Conservation (phyloP, 2,797 vertebrate species). For the Poeciliopsis gracilis region DNA sequence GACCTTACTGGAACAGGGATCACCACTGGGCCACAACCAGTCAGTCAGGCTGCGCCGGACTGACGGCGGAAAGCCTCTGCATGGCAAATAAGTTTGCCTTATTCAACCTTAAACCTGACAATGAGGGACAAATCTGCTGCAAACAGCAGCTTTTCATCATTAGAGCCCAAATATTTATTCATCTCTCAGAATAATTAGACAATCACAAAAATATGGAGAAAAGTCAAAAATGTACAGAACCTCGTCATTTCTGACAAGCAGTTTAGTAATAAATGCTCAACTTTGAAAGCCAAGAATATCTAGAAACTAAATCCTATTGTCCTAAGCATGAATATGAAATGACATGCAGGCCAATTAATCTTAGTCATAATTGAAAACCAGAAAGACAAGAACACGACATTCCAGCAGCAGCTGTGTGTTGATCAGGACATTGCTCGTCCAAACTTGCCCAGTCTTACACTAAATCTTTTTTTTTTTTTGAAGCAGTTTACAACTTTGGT, state of each 20-base stretch:
- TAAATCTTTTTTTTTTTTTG: neutral
- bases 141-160: neutral
- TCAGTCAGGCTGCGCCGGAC: conserved; percentile 61
- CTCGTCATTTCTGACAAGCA: neutral
- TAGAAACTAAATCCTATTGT: neutral
- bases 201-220: neutral
- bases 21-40: conserved; percentile 50
- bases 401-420: neutral
- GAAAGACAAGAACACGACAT: neutral
- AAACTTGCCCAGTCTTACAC: neutral
- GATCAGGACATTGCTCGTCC: neutral
- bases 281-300: neutral
- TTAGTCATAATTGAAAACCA: neutral
- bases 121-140: neutral
- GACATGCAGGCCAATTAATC: neutral
- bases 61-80: conserved; percentile 34
- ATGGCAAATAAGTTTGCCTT: conserved; percentile 4
- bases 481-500: neutral
- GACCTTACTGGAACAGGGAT: conserved; percentile 31
- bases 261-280: neutral
- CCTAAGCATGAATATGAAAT: neutral
- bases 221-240: neutral
- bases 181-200: neutral
- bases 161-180: neutral
- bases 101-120: conserved; percentile 33